A percentile compares a stretch with the other conserved stretches of the same genome.
Evolutionary conservation across 2,113 vertebrate genomes (phyloP).

Genomic region (Nestor notabilis): DNA sequence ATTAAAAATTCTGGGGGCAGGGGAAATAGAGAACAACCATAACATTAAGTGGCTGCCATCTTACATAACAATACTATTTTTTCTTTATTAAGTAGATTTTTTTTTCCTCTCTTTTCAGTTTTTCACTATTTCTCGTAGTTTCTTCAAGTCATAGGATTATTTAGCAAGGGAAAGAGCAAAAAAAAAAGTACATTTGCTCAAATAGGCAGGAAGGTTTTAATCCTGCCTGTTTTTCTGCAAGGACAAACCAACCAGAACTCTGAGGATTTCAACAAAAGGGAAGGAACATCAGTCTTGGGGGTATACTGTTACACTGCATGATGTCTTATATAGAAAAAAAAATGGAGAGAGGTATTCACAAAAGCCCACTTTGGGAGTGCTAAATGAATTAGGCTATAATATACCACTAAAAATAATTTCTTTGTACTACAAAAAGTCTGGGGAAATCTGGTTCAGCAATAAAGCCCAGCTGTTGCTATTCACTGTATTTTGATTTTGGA

Average conservation of each 20-base stretch:
- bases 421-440: slow-evolving; percentile 21
- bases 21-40: neutral
- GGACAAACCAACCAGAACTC: neutral
- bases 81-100: neutral
- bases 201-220: neutral
- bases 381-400: slow-evolving; percentile 2
- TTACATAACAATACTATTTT: neutral
- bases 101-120: neutral
- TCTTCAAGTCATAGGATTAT: neutral
- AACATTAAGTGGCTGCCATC: neutral
- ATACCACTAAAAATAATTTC: slow-evolving; percentile 50
- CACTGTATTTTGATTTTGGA: slow-evolving; percentile 3
- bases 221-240: neutral
- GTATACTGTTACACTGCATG: neutral
- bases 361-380: neutral
- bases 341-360: neutral
- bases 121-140: neutral
- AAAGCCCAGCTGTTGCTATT: slow-evolving; percentile 49
- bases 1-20: neutral
- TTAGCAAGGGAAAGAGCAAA: neutral
- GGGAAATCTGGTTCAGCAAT: slow-evolving; percentile 25
- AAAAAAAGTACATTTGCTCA: neutral
- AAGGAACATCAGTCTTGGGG: neutral
- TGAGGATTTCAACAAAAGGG: neutral
- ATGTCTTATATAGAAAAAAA: neutral